Conservation (phyloP, 2,113 vertebrate species). For the Crotalus tigris region DNA sequence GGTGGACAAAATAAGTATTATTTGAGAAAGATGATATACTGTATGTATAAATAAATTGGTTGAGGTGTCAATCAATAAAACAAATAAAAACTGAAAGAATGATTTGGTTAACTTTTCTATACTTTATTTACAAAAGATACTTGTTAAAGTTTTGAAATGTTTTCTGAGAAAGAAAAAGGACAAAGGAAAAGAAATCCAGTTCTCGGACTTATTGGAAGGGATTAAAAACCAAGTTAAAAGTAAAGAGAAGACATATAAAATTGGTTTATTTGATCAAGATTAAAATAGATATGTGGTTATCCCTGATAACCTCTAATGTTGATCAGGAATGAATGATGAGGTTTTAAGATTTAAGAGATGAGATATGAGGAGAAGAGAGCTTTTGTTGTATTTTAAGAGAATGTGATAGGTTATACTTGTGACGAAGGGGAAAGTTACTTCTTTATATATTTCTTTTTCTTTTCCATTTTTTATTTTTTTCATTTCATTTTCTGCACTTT, state of each 20-base stretch:
- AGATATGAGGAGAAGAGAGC: neutral
- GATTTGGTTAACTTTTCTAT: neutral
- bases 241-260: neutral
- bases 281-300: neutral
- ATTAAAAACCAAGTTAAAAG: neutral
- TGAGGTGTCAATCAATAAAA: neutral
- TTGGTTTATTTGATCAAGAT: neutral
- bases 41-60: neutral
- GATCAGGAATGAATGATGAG: neutral
- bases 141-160: neutral
- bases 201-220: neutral
- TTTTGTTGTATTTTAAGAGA: neutral
- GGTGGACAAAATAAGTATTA: conserved; percentile 2
- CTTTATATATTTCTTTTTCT: neutral
- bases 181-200: neutral
- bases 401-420: neutral
- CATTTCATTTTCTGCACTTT: neutral
- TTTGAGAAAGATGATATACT: neutral
- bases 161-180: neutral
- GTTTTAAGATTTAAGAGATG: neutral
- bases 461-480: neutral
- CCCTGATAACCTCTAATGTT: neutral
- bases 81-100: neutral
- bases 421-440: neutral
- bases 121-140: neutral